Evolutionary conservation across 2,888 invertebrate genomes (phyloP).

Genomic region (Cistogaster globosa): DNA sequence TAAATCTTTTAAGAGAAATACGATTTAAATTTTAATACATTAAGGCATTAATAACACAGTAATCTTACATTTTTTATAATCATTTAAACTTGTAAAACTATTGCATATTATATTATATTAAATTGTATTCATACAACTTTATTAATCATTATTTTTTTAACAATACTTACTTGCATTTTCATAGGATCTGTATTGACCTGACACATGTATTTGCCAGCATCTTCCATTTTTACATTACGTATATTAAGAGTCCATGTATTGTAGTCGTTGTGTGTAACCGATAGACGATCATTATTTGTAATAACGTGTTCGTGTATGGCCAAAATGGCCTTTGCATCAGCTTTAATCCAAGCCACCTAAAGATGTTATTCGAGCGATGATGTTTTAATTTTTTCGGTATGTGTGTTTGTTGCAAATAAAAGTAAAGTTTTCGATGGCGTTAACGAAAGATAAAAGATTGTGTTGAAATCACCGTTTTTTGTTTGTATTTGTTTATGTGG

Average conservation of each 20-base stretch:
- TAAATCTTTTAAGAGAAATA: no score
- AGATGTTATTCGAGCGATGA: conserved; percentile 33
- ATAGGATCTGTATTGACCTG: conserved; percentile 97
- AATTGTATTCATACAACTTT: no score
- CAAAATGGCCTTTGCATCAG: conserved; percentile 95
- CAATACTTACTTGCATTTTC: conserved; percentile 92
- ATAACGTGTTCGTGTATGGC: conserved; percentile 97
- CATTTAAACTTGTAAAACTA: no score
- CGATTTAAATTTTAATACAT: no score
- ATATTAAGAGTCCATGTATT: conserved; percentile 97
- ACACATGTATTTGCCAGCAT: conserved; percentile 96
- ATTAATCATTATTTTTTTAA: neutral
- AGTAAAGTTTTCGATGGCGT: conserved; percentile 24
- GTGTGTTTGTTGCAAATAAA: conserved; percentile 10
- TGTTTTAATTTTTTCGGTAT: neutral
- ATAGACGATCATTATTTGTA: conserved; percentile 94
- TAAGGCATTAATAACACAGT: no score
- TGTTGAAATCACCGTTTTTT: conserved; percentile 24
- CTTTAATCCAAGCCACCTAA: conserved; percentile 97
- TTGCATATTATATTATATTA: no score
- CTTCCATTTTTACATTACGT: conserved; percentile 91
- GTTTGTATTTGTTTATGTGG: conserved; percentile 40
- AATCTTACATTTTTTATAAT: no score
- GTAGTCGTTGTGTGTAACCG: conserved; percentile 95
- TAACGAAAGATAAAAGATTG: conserved; percentile 16